phyloP scores from a whole-genome alignment of 2,888 invertebrate species.

The Fissipunctia ypsillon region DNA sequence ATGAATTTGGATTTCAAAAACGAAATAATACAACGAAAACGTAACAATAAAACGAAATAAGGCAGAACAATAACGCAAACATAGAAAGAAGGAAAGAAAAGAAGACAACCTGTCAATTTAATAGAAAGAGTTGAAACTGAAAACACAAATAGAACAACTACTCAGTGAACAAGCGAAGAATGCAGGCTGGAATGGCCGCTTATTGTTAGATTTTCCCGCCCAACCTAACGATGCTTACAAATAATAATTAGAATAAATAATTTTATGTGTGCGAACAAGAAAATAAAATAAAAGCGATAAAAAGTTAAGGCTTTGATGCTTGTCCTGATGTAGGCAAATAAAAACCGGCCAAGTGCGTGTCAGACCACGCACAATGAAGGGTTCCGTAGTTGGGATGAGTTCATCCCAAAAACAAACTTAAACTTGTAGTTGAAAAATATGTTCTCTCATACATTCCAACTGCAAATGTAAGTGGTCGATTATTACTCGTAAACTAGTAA shows the following conservation, averaged over 20 bases:
- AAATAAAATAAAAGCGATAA: not conserved
- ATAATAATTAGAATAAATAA: not conserved
- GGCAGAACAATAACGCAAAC: not conserved
- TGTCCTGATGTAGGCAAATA: not conserved
- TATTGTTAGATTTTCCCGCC: conserved; percentile 9
- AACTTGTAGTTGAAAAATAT: too few relatives aligned
- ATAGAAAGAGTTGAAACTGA: conserved; percentile 12
- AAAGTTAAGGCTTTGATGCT: not conserved
- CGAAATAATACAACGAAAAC: too few relatives aligned
- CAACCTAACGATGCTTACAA: not conserved
- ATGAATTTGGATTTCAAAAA: not conserved
- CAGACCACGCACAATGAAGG: too few relatives aligned
- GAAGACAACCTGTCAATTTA: conserved; percentile 2
- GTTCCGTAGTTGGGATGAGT: too few relatives aligned
- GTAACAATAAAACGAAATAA: not conserved
- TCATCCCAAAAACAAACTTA: too few relatives aligned
- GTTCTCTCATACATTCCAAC: too few relatives aligned
- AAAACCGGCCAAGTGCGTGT: too few relatives aligned
- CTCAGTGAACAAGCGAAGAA: conserved; percentile 1
- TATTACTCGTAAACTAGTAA: too few relatives aligned
- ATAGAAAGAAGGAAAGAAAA: not conserved
- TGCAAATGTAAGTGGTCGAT: too few relatives aligned
- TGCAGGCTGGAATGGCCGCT: conserved; percentile 5
- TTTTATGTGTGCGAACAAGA: not conserved
- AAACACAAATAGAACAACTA: conserved; percentile 16